These are phyloP conservation scores for Protobothrops mucrosquamatus DNA, from an alignment of 2,113 vertebrate genomes.

Conservation along the genomic window DNA sequence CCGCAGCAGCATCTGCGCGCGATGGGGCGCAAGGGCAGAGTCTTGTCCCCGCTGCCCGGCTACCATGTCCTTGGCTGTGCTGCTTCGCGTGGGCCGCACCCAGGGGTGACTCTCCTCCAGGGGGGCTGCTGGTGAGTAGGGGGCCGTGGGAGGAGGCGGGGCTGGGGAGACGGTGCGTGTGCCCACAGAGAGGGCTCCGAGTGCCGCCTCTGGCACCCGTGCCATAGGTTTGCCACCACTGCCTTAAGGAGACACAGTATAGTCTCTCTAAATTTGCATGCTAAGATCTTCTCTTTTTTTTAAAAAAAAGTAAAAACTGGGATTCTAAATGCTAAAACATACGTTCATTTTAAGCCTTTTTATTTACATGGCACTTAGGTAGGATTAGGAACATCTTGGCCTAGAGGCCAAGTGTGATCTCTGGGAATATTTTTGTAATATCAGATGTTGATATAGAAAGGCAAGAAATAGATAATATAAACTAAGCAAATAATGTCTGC, in stretches of 20 bases:
- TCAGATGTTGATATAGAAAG: not conserved
- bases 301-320: not conserved
- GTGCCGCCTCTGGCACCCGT: no score
- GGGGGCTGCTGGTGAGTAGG: no score
- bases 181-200: no score
- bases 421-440: not conserved
- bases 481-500: constrained; percentile 3
- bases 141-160: no score
- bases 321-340: not conserved
- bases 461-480: not conserved
- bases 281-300: not conserved
- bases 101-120: no score
- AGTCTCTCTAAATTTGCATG: not conserved
- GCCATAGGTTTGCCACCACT: not conserved
- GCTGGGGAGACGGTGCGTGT: no score
- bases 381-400: not conserved
- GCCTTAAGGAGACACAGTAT: not conserved
- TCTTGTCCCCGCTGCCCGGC: no score
- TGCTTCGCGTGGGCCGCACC: no score
- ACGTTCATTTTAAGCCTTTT: not conserved
- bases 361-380: not conserved
- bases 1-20: no score
- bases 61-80: no score
- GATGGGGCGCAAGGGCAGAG: no score
- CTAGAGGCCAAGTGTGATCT: not conserved